Evolutionary conservation across 2,888 invertebrate genomes (phyloP).

Genomic region (Psylliodes chrysocephalus): DNA sequence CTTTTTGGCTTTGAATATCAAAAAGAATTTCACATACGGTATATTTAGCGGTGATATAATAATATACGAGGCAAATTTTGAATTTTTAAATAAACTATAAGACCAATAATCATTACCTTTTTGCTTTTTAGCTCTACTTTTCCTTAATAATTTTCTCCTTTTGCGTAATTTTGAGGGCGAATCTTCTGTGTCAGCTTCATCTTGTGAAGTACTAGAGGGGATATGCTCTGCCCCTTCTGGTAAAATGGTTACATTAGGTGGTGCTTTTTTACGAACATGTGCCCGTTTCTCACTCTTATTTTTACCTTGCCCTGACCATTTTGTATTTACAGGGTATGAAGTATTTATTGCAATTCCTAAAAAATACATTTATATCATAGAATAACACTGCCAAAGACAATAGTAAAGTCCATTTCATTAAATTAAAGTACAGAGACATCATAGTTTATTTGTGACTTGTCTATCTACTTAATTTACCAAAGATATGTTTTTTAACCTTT

Average conservation of each 20-base stretch:
- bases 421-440: too few species aligned
- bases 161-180: slow-evolving; percentile 58
- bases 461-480: too few species aligned
- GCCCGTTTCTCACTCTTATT: slow-evolving; percentile 65
- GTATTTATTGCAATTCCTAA: slow-evolving; percentile 51
- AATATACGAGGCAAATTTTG: too few species aligned
- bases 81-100: too few species aligned
- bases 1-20: too few species aligned
- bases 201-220: slow-evolving; percentile 64
- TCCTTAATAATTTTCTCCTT: slow-evolving; percentile 71
- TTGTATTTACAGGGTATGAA: slow-evolving; percentile 46
- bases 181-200: slow-evolving; percentile 67
- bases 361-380: slow-evolving; percentile 11
- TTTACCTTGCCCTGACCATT: slow-evolving; percentile 43
- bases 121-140: slow-evolving; percentile 70
- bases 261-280: slow-evolving; percentile 66
- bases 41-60: too few species aligned
- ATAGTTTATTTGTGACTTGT: too few species aligned
- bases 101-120: too few species aligned
- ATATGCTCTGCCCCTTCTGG: slow-evolving; percentile 67
- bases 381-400: too few species aligned
- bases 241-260: slow-evolving; percentile 60
- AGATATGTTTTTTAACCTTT: neutral
- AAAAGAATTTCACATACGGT: too few species aligned
- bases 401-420: too few species aligned